These are phyloP conservation scores for Apotomis turbidana DNA, from an alignment of 2,888 invertebrate species.

Conservation along the genomic window DNA sequence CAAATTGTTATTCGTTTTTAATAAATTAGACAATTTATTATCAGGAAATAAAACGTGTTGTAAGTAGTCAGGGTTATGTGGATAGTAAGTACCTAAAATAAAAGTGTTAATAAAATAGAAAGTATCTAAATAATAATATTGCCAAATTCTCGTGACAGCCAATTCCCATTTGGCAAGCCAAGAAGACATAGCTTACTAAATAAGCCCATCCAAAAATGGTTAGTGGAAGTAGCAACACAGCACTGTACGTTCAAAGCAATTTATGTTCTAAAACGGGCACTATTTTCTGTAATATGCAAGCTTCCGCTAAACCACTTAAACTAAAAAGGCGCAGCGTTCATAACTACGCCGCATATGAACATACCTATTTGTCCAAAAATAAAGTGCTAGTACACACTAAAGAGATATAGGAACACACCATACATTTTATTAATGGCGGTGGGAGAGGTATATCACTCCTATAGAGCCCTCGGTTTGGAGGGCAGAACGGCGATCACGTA, in stretches of 20 bases:
- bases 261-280: background rate
- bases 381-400: no score
- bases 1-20: background rate
- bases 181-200: background rate
- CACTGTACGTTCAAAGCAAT: background rate
- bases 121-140: no score
- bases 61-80: background rate
- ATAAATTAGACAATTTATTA: background rate
- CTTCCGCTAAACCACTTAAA: no score
- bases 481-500: no score
- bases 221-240: background rate
- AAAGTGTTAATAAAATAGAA: background rate
- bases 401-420: no score
- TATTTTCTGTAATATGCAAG: background rate
- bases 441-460: no score
- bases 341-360: no score
- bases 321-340: no score
- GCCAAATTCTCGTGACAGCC: no score
- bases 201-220: background rate
- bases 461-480: no score
- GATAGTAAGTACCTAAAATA: background rate
- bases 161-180: background rate
- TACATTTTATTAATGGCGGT: no score
- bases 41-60: background rate
- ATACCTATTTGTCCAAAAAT: no score